phyloP scores from a whole-genome alignment of 2,888 invertebrate species.

The Allygus modestus region DNA sequence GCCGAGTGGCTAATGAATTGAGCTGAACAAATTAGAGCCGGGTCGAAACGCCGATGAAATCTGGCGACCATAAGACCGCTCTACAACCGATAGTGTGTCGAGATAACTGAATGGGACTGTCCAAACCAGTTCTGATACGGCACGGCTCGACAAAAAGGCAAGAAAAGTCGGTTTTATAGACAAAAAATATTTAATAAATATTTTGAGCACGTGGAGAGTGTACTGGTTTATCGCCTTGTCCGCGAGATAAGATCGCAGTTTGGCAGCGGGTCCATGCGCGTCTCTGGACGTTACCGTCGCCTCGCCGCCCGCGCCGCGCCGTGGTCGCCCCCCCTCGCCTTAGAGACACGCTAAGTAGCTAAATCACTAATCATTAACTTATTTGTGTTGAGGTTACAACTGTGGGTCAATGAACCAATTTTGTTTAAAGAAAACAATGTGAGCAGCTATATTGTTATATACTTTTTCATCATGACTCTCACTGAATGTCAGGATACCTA shows the following conservation, averaged over 20 bases:
- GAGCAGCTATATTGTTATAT: too few species aligned
- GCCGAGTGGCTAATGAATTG: conserved; percentile 53
- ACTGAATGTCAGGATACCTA: too few species aligned
- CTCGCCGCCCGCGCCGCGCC: not conserved
- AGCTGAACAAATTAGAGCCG: conserved; percentile 54
- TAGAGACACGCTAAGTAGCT: too few species aligned
- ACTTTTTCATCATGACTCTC: too few species aligned
- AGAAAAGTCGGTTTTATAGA: conserved; percentile 51
- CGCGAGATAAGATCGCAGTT: conserved; percentile 45
- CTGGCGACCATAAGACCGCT: conserved; percentile 40
- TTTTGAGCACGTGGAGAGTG: conserved; percentile 57
- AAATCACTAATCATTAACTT: too few species aligned
- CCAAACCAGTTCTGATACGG: conserved; percentile 50
- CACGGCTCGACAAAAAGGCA: conserved; percentile 29
- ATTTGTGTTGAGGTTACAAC: too few species aligned
- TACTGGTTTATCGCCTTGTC: conserved; percentile 52
- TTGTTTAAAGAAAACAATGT: too few species aligned
- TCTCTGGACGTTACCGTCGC: conserved; percentile 14
- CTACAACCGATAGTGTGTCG: conserved; percentile 55
- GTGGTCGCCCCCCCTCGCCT: not conserved
- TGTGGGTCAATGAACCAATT: too few species aligned
- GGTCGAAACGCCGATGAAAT: conserved; percentile 35
- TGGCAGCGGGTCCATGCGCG: conserved; percentile 41
- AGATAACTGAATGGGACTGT: conserved; percentile 55
- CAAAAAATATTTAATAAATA: conserved; percentile 59